Percentiles rank a stretch among this genome's conserved stretches.
phyloP scores from a whole-genome alignment of 2,113 vertebrate species.

The Vombatus ursinus region DNA sequence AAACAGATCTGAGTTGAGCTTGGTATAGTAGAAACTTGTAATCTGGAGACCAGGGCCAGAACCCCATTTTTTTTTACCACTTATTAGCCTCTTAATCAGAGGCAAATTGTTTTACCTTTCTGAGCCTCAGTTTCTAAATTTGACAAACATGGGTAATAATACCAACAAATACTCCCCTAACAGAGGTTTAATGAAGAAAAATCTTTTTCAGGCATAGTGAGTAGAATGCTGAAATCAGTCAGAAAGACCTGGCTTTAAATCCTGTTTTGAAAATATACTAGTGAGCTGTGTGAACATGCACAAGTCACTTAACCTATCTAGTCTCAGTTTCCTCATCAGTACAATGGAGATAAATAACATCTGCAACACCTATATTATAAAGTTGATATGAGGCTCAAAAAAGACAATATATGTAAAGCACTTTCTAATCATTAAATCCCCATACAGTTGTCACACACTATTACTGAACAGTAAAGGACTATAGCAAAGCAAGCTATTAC shows the following conservation, averaged over 20 bases:
- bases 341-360: background rate
- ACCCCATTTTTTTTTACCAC: background rate
- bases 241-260: conserved; percentile 11
- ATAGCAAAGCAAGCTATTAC: background rate
- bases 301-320: background rate
- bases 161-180: background rate
- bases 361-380: background rate
- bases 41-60: background rate
- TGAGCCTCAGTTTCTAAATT: background rate
- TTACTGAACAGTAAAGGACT: background rate
- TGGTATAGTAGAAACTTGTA: background rate
- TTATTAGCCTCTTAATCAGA: background rate
- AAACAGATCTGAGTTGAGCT: background rate
- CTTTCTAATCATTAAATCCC: background rate
- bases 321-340: background rate
- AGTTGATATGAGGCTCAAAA: background rate
- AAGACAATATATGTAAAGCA: background rate
- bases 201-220: background rate
- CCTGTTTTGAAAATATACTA: background rate
- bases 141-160: background rate
- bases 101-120: background rate
- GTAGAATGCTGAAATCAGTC: background rate
- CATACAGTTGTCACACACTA: background rate
- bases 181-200: background rate
- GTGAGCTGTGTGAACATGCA: background rate